A percentile compares a stretch with the other conserved stretches of the same genome.
Evolutionary conservation across 2,113 vertebrate genomes (phyloP).

Genomic region (Embiotoca jacksoni): DNA sequence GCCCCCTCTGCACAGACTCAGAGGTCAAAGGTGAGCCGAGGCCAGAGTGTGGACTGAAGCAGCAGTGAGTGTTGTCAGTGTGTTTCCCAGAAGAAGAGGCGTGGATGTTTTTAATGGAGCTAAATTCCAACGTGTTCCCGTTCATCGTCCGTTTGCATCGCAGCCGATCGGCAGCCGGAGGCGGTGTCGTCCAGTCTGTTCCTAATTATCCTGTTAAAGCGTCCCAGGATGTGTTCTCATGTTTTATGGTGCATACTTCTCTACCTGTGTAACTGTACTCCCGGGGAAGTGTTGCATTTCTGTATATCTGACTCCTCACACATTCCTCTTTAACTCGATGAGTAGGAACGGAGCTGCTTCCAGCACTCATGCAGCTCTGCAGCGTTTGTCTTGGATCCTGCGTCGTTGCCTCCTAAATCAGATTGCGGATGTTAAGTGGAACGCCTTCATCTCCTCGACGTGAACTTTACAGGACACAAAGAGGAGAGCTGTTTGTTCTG

Average conservation of each 20-base stretch:
- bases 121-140: slow-evolving; percentile 47
- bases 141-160: slow-evolving; percentile 51
- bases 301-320: slow-evolving; percentile 13
- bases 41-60: no score
- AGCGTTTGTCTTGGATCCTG: no score
- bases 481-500: no score
- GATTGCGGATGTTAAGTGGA: no score
- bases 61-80: no score
- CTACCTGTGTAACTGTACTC: slow-evolving; percentile 74
- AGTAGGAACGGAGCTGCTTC: not conserved
- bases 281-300: slow-evolving; percentile 22
- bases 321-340: slow-evolving; percentile 13
- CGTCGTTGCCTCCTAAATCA: no score
- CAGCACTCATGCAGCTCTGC: not conserved
- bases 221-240: slow-evolving; percentile 77
- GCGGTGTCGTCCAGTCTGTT: slow-evolving; percentile 72
- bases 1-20: no score
- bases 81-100: slow-evolving; percentile 17
- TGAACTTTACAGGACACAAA: no score
- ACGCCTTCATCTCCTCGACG: no score
- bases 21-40: no score
- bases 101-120: slow-evolving; percentile 20
- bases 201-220: slow-evolving; percentile 77
- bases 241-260: slow-evolving; percentile 78
- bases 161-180: slow-evolving; percentile 51